Conservation (phyloP, 2,888 invertebrate species). For the Hermaeophaga mercurialis region DNA sequence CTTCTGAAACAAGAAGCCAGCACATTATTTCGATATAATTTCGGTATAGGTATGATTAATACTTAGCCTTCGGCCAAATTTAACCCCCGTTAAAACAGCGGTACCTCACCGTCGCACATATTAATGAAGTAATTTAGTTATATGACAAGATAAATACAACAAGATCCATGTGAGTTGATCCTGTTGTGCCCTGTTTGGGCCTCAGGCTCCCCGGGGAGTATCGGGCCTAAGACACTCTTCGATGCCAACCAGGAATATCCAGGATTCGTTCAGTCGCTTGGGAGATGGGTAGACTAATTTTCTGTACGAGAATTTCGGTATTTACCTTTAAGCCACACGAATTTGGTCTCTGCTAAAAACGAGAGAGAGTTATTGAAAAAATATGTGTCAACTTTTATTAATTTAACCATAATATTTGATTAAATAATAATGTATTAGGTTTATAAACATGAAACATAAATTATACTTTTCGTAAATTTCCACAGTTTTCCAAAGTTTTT, state of each 20-base stretch:
- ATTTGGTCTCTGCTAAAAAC: not conserved
- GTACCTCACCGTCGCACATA: conserved; percentile 38
- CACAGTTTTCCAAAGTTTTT: no score
- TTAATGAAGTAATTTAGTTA: conserved; percentile 55
- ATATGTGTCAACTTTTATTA: not conserved
- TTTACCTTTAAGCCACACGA: conserved; percentile 3
- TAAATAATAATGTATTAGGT: no score
- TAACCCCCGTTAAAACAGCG: conserved; percentile 36
- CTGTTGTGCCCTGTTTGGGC: conserved; percentile 45
- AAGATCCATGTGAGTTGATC: conserved; percentile 55
- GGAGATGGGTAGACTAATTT: conserved; percentile 14
- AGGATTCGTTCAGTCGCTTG: conserved; percentile 25
- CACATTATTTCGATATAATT: conserved; percentile 38
- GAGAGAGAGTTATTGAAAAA: not conserved
- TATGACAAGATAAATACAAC: conserved; percentile 58
- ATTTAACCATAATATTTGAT: not conserved
- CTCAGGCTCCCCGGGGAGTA: conserved; percentile 49
- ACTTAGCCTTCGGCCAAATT: conserved; percentile 37
- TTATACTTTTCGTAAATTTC: not conserved
- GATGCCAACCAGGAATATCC: conserved; percentile 19
- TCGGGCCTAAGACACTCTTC: conserved; percentile 42
- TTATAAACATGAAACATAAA: not conserved
- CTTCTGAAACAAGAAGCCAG: conserved; percentile 2
- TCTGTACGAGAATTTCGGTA: conserved; percentile 1
- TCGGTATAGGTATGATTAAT: conserved; percentile 38